A percentile compares a stretch with the other conserved stretches of the same genome.
phyloP scores from a whole-genome alignment of 2,113 vertebrate genomes.

The Stictonetta naevosa region DNA sequence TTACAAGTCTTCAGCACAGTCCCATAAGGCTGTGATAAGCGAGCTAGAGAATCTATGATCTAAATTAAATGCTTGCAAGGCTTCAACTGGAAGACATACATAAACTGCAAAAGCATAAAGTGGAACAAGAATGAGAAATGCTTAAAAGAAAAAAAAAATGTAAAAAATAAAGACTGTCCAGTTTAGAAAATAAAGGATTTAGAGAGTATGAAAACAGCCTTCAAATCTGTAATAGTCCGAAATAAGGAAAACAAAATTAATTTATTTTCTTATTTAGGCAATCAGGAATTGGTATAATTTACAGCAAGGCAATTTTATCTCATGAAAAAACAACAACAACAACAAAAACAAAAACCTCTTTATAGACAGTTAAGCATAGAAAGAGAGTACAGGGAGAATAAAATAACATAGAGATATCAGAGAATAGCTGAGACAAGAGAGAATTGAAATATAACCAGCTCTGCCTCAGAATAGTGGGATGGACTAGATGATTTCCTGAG shows the following conservation, averaged over 20 bases:
- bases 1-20: background rate
- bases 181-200: background rate
- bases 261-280: background rate
- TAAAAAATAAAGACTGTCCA: background rate
- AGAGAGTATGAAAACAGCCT: background rate
- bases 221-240: background rate
- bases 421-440: background rate
- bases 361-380: background rate
- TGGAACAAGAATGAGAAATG: background rate
- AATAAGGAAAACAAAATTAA: background rate
- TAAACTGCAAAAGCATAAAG: background rate
- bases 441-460: background rate
- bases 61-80: background rate
- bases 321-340: background rate
- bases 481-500: background rate
- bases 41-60: background rate
- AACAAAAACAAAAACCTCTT: background rate
- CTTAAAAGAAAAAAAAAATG: background rate
- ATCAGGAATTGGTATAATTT: background rate
- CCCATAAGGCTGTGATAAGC: accelerated
- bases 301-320: background rate
- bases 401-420: background rate
- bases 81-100: background rate
- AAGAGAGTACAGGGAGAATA: background rate
- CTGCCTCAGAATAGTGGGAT: background rate